Conservation (phyloP, 2,797 vertebrate genomes). For the Dryobates pubescens region DNA sequence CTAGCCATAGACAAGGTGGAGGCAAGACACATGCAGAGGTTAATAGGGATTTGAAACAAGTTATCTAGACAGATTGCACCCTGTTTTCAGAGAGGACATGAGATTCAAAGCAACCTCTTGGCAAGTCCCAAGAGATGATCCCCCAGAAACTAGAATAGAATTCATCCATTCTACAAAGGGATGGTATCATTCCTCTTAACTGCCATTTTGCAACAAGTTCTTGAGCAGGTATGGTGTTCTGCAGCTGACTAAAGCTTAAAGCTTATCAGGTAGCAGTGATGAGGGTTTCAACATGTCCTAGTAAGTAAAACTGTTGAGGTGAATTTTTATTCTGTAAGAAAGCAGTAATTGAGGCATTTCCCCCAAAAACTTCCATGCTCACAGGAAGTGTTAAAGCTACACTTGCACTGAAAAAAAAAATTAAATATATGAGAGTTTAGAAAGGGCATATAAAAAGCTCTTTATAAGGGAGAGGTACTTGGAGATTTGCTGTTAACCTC, state of each 20-base stretch:
- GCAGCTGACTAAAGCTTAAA: neutral
- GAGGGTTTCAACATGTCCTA: neutral
- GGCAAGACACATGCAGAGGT: neutral
- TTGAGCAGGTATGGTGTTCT: neutral
- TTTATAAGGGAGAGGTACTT: neutral
- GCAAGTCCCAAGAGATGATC: neutral
- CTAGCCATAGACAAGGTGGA: neutral
- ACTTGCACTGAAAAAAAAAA: neutral
- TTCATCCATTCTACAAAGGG: neutral
- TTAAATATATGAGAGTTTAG: neutral
- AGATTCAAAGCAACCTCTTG: conserved; percentile 9
- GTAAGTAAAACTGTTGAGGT: neutral
- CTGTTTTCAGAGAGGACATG: neutral
- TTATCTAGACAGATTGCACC: neutral
- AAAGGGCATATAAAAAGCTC: neutral
- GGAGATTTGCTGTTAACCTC: neutral
- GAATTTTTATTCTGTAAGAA: neutral
- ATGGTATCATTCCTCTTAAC: neutral
- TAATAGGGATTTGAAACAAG: neutral
- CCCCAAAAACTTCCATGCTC: neutral
- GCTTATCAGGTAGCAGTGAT: neutral
- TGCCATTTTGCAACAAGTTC: neutral
- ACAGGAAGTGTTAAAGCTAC: neutral
- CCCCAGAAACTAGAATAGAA: neutral
- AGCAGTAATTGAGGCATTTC: neutral